Base-by-base conservation (phyloP, 2,888 invertebrate species). In the Protula sp. region DNA sequence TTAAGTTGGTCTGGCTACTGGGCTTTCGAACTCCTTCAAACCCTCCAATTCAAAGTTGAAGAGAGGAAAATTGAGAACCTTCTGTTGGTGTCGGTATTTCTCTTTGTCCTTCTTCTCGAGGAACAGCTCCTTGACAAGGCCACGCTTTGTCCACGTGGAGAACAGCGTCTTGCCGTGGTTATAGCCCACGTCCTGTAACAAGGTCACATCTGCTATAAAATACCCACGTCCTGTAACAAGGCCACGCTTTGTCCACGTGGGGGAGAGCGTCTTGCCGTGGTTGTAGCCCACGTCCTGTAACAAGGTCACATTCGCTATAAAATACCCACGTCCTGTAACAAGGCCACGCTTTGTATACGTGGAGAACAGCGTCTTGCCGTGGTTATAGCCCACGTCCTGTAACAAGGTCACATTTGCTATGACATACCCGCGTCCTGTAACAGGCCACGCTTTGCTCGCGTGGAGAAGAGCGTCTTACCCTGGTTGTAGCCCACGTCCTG, bases 401-500 rank as follows among this genome's bases (percentile, higher is more conserved):
- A 51, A 30, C 30, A 19, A 26, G n/a, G n/a, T n/a, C n/a, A n/a
- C n/a, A n/a, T n/a, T n/a, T n/a, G n/a, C n/a, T n/a, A n/a, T n/a
- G n/a, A n/a, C n/a, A n/a, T n/a, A n/a, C n/a, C n/a, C n/a, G n/a
- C n/a, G n/a, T 76, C 73, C 30, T 70, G 66, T 24, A 78, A 61
- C 0, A 75, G 66, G n/a, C 74, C 75, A 30, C 74, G 74, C 61
- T 77, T 79, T 47, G 68, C 66, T 77, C 77, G 78, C 47, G 76
- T 74, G n/a, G 70, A 64, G 62, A 81, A 72, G 58, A 79, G 64
- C 14, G 78, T 72, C 67, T 74, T 79, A 2, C 78, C 80, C 62
- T 81, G 79, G 54, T 74, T 69, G 65, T 76, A 81, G 4, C 81
- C 81, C 29, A 79, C 77, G 24, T 80, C 81, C 80, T 81, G 38